phyloP scores from a whole-genome alignment of 2,888 invertebrate genomes.

The Drosophila setosimentum region DNA sequence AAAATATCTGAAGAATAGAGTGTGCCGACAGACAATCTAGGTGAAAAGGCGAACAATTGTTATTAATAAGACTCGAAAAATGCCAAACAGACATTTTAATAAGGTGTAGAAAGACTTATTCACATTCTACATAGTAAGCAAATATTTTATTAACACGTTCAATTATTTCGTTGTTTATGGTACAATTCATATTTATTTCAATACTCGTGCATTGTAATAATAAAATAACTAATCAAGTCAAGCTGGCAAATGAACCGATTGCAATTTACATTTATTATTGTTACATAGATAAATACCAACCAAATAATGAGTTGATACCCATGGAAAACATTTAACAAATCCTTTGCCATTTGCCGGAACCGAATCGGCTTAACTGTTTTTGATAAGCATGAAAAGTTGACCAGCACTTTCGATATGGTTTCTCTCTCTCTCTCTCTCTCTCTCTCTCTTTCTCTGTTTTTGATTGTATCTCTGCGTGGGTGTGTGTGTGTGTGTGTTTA shows the following conservation, averaged over 20 bases:
- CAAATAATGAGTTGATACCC: not conserved
- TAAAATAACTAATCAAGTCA: not conserved
- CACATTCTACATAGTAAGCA: not conserved
- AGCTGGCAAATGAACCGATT: not conserved
- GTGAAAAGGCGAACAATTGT: not conserved
- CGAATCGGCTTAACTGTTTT: not conserved
- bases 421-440: not conserved
- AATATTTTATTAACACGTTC: not conserved
- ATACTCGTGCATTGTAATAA: not conserved
- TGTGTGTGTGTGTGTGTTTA: slow-evolving; percentile 8
- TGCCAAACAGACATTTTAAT: slow-evolving; percentile 41
- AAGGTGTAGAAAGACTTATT: slow-evolving; percentile 11
- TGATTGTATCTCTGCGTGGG: slow-evolving; percentile 1
- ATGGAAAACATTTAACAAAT: not conserved
- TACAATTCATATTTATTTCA: not conserved
- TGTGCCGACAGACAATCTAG: too few species aligned
- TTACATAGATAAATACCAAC: not conserved
- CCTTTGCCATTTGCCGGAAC: not conserved
- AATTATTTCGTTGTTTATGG: not conserved
- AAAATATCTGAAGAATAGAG: not conserved
- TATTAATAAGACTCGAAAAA: slow-evolving; percentile 2
- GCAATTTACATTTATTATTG: not conserved
- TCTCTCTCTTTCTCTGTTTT: not conserved
- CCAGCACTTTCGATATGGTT: not conserved
- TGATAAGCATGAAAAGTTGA: not conserved